Conservation (phyloP, 2,113 vertebrate genomes). For the Copsychus sechellarum region DNA sequence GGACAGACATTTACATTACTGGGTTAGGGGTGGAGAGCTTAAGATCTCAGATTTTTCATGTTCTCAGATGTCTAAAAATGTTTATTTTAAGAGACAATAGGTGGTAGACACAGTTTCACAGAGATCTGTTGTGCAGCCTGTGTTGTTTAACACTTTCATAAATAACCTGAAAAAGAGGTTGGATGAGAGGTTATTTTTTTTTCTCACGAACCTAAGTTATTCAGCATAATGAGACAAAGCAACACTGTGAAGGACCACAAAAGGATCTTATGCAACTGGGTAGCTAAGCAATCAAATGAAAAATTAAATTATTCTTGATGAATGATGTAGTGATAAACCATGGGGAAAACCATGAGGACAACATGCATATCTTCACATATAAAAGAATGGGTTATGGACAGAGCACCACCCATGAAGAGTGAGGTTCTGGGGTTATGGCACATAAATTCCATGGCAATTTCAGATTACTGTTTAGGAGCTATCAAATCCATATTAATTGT, state of each 20-base stretch:
- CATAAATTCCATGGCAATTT: neutral
- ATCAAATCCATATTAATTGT: neutral
- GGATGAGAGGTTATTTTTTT: neutral
- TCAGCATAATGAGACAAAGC: neutral
- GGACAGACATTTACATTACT: neutral
- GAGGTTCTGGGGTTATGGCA: neutral
- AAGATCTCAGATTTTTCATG: neutral
- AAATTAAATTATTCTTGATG: constrained; percentile 35
- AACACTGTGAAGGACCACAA: constrained; percentile 25
- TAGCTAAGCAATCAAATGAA: constrained; percentile 30
- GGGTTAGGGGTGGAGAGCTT: neutral
- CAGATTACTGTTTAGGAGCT: neutral
- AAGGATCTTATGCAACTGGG: constrained; percentile 27
- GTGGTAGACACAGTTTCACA: neutral
- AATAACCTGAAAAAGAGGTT: constrained; percentile 4
- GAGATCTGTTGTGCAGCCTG: neutral
- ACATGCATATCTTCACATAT: neutral
- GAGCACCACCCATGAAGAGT: neutral
- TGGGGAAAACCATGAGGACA: neutral
- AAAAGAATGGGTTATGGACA: neutral
- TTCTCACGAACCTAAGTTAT: neutral
- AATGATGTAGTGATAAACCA: neutral
- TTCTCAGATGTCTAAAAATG: neutral
- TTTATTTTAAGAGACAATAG: neutral
- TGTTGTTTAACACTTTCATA: neutral